A percentile compares a stretch with the other conserved stretches of the same genome.
These are phyloP conservation scores for Apteryx mantelli DNA, from an alignment of 2,113 vertebrate species.

Conservation along the genomic window DNA sequence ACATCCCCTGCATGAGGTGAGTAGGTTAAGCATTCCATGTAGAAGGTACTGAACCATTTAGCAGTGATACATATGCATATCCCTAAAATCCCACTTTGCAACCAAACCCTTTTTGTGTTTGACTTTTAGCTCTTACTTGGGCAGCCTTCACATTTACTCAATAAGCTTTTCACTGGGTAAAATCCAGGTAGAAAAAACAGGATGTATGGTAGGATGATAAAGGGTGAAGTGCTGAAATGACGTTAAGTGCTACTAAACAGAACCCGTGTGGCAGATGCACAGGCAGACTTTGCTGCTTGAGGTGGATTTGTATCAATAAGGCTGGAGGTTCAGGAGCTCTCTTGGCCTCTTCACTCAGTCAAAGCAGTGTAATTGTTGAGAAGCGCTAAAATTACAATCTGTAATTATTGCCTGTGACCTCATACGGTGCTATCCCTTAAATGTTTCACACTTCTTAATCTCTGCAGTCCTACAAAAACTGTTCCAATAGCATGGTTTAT, in stretches of 20 bases:
- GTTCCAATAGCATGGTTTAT: neutral
- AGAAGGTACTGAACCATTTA: neutral
- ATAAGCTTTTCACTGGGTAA: neutral
- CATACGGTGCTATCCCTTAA: neutral
- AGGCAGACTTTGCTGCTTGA: neutral
- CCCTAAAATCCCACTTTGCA: neutral
- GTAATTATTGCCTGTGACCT: constrained; percentile 25
- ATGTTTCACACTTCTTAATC: neutral
- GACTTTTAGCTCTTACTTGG: neutral
- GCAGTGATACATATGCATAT: neutral
- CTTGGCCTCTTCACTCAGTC: neutral
- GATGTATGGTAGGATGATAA: neutral
- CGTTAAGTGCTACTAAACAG: neutral
- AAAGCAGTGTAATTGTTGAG: neutral
- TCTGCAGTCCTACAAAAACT: neutral
- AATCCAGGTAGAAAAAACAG: neutral
- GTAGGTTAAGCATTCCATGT: neutral
- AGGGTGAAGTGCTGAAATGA: neutral
- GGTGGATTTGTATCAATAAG: neutral
- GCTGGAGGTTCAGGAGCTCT: neutral
- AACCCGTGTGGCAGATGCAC: neutral
- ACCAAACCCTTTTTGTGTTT: neutral
- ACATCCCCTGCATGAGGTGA: neutral
- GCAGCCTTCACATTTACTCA: neutral
- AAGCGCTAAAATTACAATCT: neutral